phyloP scores from a whole-genome alignment of 1,140 invertebrate genomes.

The Agraylea sexmaculata region DNA sequence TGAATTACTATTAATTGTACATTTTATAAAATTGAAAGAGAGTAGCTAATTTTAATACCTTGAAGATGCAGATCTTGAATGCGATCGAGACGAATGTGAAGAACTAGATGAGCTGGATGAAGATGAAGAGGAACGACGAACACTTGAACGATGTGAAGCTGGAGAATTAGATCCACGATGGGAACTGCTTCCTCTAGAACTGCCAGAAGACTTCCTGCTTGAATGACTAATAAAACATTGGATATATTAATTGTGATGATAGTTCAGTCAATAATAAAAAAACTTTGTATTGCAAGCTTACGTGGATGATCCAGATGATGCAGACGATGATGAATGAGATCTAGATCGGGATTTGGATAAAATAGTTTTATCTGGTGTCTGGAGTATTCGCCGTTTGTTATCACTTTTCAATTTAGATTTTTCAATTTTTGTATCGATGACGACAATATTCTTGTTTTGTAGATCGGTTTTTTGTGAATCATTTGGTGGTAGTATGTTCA shows the following conservation, averaged over 20 bases:
- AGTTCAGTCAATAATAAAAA: neutral
- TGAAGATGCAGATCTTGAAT: conserved; percentile 23
- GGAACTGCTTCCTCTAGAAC: conserved; percentile 13
- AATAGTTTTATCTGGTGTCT: conserved; percentile 25
- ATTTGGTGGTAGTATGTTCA: too few species aligned
- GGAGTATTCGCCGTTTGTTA: conserved; percentile 13
- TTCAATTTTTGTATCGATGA: too few species aligned
- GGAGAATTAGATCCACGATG: conserved; percentile 7
- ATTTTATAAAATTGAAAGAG: neutral
- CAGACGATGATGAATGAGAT: conserved; percentile 33
- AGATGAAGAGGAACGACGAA: conserved; percentile 24
- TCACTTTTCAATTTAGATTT: too few species aligned
- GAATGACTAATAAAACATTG: conserved; percentile 10
- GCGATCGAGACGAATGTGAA: conserved; percentile 32
- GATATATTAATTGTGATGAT: neutral
- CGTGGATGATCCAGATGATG: conserved; percentile 38
- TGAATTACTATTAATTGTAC: neutral
- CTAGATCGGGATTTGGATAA: conserved; percentile 39
- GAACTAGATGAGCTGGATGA: conserved; percentile 28
- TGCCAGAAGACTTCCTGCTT: conserved; percentile 17
- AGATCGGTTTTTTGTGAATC: too few species aligned
- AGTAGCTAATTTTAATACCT: conserved; percentile 24
- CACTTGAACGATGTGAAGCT: conserved; percentile 5
- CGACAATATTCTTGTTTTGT: too few species aligned
- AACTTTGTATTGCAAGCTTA: conserved; percentile 17